A percentile compares a stretch with the other conserved stretches of the same genome.
These are phyloP conservation scores for Agelas oroides DNA, from an alignment of 37 sponge, comb jelly and placozoan genomes.

Conservation along the genomic window DNA sequence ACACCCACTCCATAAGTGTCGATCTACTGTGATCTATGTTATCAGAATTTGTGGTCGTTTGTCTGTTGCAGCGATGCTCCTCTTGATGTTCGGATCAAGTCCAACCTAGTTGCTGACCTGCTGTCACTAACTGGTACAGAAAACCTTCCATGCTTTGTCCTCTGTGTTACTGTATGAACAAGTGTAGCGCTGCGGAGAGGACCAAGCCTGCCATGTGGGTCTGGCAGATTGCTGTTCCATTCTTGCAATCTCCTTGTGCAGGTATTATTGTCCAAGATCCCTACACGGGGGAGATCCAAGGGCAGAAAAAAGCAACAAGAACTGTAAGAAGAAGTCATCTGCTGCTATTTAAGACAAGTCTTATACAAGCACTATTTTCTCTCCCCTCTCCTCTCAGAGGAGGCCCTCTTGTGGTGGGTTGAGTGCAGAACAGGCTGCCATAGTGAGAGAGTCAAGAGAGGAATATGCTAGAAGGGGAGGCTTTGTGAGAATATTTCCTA, in stretches of 20 bases:
- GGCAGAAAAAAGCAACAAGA: too few species aligned
- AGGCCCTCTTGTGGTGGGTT: neutral
- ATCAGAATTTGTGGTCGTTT: neutral
- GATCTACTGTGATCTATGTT: neutral
- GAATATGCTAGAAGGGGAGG: conserved; percentile 75
- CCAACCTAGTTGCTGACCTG: conserved; percentile 60
- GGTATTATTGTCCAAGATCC: too few species aligned
- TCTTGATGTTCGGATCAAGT: conserved; percentile 77
- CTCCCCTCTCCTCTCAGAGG: neutral
- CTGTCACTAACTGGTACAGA: conserved; percentile 44
- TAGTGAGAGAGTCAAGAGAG: conserved; percentile 58
- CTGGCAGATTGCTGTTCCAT: too few species aligned
- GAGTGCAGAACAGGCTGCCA: conserved; percentile 27
- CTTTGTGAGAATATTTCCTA: conserved; percentile 80
- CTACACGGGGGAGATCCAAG: too few species aligned
- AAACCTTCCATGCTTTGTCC: too few species aligned
- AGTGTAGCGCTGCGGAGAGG: too few species aligned
- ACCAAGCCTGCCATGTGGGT: neutral
- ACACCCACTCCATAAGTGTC: neutral
- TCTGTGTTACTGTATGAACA: too few species aligned
- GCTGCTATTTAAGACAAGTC: too few species aligned
- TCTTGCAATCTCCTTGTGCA: too few species aligned
- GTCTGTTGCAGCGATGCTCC: conserved; percentile 60
- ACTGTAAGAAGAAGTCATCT: too few species aligned
- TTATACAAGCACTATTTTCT: too few species aligned